phyloP scores from a whole-genome alignment of 1,140 invertebrate genomes.

The Lamellibrachia luymesi region DNA sequence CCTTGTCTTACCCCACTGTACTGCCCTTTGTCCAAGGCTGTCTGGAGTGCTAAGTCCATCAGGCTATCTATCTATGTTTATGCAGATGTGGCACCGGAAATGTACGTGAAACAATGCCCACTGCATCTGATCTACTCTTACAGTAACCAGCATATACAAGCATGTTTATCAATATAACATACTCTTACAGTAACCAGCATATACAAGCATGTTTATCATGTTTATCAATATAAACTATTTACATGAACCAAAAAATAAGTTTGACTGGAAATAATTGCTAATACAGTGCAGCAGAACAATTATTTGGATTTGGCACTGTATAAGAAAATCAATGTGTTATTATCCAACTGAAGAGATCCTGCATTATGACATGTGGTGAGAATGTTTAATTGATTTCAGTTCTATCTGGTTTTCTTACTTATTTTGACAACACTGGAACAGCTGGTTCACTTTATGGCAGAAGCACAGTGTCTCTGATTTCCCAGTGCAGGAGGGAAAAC shows the following conservation, averaged over 20 bases:
- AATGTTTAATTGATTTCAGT: too few species aligned
- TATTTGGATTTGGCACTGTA: neutral
- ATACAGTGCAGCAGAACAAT: too few species aligned
- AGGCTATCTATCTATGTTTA: neutral
- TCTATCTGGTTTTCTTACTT: too few species aligned
- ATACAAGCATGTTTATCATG: neutral
- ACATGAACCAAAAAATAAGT: neutral
- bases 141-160: neutral
- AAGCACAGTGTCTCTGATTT: neutral
- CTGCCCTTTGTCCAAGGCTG: neutral
- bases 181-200: neutral
- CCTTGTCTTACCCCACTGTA: neutral
- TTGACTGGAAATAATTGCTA: too few species aligned
- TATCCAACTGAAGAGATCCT: neutral
- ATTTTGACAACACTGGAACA: too few species aligned
- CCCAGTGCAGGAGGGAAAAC: neutral
- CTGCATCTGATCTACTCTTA: neutral
- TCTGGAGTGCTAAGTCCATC: neutral
- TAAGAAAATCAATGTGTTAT: neutral
- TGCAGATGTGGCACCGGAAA: neutral
- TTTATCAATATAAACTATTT: neutral
- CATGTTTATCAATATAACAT: neutral
- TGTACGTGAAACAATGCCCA: conserved; percentile 4
- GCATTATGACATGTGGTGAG: neutral
- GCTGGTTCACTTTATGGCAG: too few species aligned